Evolutionary conservation across 2,113 vertebrate genomes (phyloP).

Genomic region (Callipepla squamata): DNA sequence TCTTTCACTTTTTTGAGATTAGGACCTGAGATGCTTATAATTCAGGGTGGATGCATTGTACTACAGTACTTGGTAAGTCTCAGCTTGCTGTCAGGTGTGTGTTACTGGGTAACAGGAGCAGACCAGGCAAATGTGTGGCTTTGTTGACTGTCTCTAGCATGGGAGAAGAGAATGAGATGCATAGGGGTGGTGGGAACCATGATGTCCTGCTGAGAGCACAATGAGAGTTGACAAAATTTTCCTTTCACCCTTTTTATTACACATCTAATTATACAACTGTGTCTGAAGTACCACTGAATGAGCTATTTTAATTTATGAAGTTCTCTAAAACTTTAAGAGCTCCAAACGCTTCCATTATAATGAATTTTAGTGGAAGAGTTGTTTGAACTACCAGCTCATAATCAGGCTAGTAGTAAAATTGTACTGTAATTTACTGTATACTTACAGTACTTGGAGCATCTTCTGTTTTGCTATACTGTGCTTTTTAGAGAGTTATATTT

Average conservation of each 20-base stretch:
- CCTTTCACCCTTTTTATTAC: neutral
- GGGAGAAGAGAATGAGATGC: neutral
- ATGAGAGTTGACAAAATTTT: neutral
- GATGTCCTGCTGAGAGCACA: neutral
- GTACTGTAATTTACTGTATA: no score
- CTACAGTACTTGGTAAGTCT: neutral
- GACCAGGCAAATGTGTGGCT: neutral
- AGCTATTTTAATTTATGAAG: neutral
- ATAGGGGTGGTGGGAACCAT: fast-evolving
- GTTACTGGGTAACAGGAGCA: neutral
- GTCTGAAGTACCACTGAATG: neutral
- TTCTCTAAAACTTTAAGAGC: neutral
- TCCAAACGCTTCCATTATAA: neutral
- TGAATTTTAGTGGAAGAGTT: neutral
- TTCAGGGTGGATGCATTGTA: neutral
- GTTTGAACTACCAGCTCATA: neutral
- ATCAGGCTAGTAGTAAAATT: neutral
- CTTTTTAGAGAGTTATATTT: neutral
- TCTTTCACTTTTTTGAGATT: neutral
- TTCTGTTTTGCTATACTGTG: neutral
- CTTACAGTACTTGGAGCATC: no score
- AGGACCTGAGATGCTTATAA: neutral
- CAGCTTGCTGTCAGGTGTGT: neutral
- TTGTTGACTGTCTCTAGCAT: fast-evolving
- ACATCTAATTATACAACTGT: neutral